phyloP scores from a whole-genome alignment of 2,797 vertebrate species.

The Mycteria americana region DNA sequence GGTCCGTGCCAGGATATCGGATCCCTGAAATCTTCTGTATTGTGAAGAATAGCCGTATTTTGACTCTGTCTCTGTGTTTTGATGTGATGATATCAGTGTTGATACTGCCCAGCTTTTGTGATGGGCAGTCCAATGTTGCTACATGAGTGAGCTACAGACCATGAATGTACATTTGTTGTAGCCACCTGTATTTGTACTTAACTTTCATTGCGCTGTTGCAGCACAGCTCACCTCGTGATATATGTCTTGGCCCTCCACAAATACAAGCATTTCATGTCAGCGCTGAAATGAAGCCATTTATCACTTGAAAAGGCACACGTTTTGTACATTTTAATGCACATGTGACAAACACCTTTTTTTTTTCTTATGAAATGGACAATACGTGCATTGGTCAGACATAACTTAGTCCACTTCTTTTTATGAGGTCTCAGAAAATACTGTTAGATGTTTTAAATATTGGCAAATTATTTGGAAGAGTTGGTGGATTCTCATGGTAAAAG shows the following conservation, averaged over 20 bases:
- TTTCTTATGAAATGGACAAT: background rate
- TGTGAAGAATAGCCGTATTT: background rate
- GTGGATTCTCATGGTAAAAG: background rate
- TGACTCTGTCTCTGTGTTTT: background rate
- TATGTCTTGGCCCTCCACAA: background rate
- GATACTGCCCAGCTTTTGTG: background rate
- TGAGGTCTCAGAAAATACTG: background rate
- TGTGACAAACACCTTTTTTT: background rate
- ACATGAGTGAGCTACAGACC: background rate
- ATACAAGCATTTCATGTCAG: background rate
- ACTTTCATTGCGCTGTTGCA: background rate
- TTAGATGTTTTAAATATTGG: background rate
- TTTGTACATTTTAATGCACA: background rate
- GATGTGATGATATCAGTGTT: background rate
- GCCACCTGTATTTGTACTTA: slow-evolving; percentile 12
- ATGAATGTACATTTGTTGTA: background rate
- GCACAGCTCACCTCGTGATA: background rate
- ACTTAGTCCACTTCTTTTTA: background rate
- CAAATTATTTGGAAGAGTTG: background rate
- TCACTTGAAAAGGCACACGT: background rate
- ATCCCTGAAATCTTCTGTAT: background rate
- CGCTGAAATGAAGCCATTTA: background rate
- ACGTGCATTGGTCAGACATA: background rate
- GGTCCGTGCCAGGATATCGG: background rate
- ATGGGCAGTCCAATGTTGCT: background rate